Evolutionary conservation across 2,797 vertebrate species (phyloP).

Genomic region (Danio choprae): DNA sequence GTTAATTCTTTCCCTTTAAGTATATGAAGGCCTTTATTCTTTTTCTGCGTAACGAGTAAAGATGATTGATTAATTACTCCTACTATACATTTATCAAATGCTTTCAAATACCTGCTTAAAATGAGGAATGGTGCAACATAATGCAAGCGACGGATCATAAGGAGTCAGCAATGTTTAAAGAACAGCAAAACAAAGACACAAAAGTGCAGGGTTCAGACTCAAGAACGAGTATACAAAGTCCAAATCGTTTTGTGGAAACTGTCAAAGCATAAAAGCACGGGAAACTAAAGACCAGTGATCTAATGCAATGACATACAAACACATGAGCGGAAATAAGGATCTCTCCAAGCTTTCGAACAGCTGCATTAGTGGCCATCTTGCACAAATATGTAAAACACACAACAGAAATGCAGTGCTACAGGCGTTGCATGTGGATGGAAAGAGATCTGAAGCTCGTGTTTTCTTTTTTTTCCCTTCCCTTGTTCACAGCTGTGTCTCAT

Average conservation of each 20-base stretch:
- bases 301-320: slow-evolving; percentile 18
- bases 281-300: slow-evolving; percentile 24
- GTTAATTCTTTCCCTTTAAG: no score
- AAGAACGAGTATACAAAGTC: background rate
- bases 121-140: background rate
- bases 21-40: no score
- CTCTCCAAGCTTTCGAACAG: slow-evolving; percentile 11
- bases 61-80: slow-evolving; percentile 1
- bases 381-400: slow-evolving; percentile 45
- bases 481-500: slow-evolving; percentile 80
- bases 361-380: slow-evolving; percentile 30
- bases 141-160: background rate
- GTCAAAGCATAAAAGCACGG: slow-evolving; percentile 12
- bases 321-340: slow-evolving; percentile 19
- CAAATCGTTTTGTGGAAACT: background rate
- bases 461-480: slow-evolving; percentile 42
- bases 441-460: slow-evolving; percentile 21
- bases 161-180: background rate
- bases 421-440: slow-evolving; percentile 13
- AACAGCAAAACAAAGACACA: background rate
- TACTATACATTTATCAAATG: background rate
- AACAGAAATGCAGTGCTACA: slow-evolving; percentile 41
- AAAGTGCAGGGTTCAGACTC: background rate
- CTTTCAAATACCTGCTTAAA: background rate
- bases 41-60: background rate